Percentiles rank a stretch among this genome's conserved stretches.
Evolutionary conservation across 30 jellyfish, hydroid and myxozoan species (phyloP).

Genomic region (Phacellophora camtschatica): DNA sequence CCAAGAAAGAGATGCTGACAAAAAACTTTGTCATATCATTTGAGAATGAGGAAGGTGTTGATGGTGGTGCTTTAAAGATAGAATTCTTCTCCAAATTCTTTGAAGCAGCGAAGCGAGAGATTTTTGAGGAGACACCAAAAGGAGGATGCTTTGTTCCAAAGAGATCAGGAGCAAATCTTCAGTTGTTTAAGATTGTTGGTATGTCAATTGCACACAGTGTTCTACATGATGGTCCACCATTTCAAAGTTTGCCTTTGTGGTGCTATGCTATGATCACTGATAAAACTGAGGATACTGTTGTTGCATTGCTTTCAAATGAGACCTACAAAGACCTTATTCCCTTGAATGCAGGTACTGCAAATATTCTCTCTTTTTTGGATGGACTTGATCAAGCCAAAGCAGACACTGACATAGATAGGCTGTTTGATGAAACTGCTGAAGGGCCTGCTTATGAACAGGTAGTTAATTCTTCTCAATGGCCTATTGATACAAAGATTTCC

Average conservation of each 20-base stretch:
- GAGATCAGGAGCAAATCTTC: conserved; percentile 62
- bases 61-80: conserved; percentile 18
- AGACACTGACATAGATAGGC: conserved; percentile 7
- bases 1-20: not conserved
- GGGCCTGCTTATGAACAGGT: conserved; percentile 66
- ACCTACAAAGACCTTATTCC: conserved; percentile 8
- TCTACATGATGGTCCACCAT: conserved; percentile 53
- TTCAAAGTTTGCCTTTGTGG: not conserved
- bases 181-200: conserved; percentile 49
- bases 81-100: conserved; percentile 17
- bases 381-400: not conserved
- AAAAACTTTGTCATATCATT: not conserved
- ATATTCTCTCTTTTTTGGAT: not conserved
- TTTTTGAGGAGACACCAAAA: conserved; percentile 36
- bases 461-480: conserved; percentile 41
- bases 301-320: not conserved
- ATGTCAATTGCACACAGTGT: conserved; percentile 54
- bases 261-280: conserved; percentile 16
- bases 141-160: conserved; percentile 40
- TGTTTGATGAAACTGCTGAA: conserved; percentile 25
- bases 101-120: conserved; percentile 9
- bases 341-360: conserved; percentile 41
- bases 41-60: conserved; percentile 4
- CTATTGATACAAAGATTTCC: not conserved
- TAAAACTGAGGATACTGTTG: conserved; percentile 8